These are phyloP conservation scores for Chrysemys picta DNA, from an alignment of 2,113 vertebrate species.

Conservation along the genomic window DNA sequence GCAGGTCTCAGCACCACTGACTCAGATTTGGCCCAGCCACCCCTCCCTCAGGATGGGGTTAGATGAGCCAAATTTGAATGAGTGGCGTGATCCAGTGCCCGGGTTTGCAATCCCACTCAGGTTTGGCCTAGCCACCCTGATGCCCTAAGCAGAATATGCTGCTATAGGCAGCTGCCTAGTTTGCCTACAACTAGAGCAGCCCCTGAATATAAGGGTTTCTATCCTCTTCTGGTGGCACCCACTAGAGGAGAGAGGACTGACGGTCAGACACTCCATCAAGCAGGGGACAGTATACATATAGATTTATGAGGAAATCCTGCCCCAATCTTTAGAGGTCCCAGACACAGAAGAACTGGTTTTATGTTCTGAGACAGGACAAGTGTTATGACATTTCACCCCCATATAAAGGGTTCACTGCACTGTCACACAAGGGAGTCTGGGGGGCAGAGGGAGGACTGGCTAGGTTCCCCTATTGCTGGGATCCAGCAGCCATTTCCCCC, in stretches of 20 bases:
- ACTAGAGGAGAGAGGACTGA: no score
- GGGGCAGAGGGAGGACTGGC: neutral
- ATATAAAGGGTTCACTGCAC: neutral
- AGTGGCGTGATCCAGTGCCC: no score
- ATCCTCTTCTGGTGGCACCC: neutral
- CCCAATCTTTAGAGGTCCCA: neutral
- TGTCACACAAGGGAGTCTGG: neutral
- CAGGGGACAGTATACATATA: neutral
- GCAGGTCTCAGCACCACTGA: no score
- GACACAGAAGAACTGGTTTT: neutral
- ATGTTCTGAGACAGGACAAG: neutral
- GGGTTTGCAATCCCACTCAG: no score
- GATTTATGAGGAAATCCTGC: neutral
- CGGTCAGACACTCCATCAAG: no score
- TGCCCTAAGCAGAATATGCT: no score
- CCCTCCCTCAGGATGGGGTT: no score
- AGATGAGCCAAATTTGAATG: neutral
- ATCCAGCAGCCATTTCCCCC: neutral
- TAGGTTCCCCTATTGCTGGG: neutral
- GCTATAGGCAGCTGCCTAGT: no score
- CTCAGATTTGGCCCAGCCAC: no score
- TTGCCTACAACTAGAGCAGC: no score
- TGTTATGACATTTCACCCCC: neutral
- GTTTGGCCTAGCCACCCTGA: no score
- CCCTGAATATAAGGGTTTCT: no score